Conservation (phyloP, 2,888 invertebrate genomes). For the Tachina fera region DNA sequence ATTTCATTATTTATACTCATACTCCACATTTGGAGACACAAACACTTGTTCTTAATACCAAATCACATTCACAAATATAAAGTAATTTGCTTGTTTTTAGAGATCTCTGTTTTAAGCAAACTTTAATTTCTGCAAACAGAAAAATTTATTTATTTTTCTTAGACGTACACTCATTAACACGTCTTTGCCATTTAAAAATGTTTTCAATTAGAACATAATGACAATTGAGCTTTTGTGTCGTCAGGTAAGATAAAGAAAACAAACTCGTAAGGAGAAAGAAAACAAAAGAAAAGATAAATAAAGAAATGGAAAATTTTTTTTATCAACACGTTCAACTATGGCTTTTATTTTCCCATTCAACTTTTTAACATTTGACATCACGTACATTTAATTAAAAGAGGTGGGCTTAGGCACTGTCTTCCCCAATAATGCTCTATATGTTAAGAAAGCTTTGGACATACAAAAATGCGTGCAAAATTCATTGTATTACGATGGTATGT, state of each 20-base stretch:
- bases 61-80: too few species aligned
- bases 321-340: conserved; percentile 54
- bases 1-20: too few species aligned
- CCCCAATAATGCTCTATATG: background rate
- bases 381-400: conserved; percentile 73
- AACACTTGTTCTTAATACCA: too few species aligned
- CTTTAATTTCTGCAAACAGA: background rate
- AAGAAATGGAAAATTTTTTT: conserved; percentile 37
- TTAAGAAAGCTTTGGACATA: background rate
- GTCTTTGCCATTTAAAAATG: conserved; percentile 65
- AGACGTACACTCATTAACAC: conserved; percentile 60
- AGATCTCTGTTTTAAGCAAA: background rate
- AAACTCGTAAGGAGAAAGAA: conserved; percentile 14
- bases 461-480: background rate
- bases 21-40: too few species aligned
- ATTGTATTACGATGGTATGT: background rate
- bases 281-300: conserved; percentile 20
- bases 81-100: background rate
- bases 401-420: conserved; percentile 46
- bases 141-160: conserved; percentile 12
- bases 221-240: conserved; percentile 56
- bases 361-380: conserved; percentile 67
- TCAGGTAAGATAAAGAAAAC: conserved; percentile 30
- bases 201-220: conserved; percentile 69
- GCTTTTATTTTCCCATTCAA: conserved; percentile 23